Evolutionary conservation across 2,888 invertebrate species (phyloP), one percentile per base, ranked within the genome.

Genomic region (Ophion slaviceki): DNA sequence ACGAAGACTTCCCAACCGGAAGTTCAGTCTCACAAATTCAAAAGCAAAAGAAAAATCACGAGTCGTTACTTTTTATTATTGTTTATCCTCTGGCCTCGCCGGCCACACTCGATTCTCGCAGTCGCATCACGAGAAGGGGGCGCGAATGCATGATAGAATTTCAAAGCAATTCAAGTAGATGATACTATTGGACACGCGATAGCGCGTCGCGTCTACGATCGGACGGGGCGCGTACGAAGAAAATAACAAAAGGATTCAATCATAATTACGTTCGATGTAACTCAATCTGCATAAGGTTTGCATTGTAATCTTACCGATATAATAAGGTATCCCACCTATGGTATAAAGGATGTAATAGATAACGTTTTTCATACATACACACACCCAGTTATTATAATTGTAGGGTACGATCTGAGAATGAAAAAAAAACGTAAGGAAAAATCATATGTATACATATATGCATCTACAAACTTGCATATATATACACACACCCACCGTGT

Each of bases 261-360:
- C 90, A 91, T 90, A 90, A 61, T 61, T 24, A 85, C 87, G 89
- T 89, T 91, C 86, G 88, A 88, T 89, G 89, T 91, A 90, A 91
- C 85, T 84, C 66, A 88, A 88, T 82, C 87, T 88, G 77, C 86
- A 84, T 89, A 88, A 82, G 86, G n/a, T 80, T 88, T 89, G 88
- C 87, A 88, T 89, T 88, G 87, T 91, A 90, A 89, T 89, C 87
- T 89, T 91, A 90, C 88, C 89, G 90, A 64, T 80, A 82, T 59
- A 62, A 86, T 78, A 92, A 92, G 92, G 90, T 88, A 91, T 92
- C 92, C 92, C 91, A 93, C 92, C 92, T 92, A 92, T 90, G 90
- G 89, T 36, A 66, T 91, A 92, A 91, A 91, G 85, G 90, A 91
- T 92, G 89, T 92, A 92, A 91, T 91, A 93, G 91, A 91, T 91